Conservation (phyloP, 2,113 vertebrate species). For the Nothobranchius furzeri region DNA sequence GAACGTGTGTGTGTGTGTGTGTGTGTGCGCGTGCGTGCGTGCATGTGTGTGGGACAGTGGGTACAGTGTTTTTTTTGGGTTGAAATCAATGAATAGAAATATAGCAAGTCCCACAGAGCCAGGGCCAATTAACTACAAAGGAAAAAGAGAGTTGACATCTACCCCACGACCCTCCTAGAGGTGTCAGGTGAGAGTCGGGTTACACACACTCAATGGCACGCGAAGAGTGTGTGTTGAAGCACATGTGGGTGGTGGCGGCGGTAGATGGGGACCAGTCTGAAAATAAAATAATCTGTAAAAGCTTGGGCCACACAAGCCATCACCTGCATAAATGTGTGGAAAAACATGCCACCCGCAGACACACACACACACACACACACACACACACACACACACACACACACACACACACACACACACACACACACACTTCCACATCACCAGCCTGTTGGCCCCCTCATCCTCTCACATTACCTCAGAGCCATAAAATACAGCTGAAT, state of each 20-base stretch:
- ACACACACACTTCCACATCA: slow-evolving; percentile 39
- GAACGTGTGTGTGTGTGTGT: no score
- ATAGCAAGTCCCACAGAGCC: slow-evolving; percentile 60
- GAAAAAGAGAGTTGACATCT: slow-evolving; percentile 35
- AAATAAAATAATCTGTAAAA: slow-evolving; percentile 47
- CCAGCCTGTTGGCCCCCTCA: slow-evolving; percentile 30
- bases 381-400: slow-evolving; percentile 45
- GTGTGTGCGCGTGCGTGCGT: no score
- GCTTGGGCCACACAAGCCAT: slow-evolving; percentile 31
- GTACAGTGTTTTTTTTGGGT: slow-evolving; percentile 58
- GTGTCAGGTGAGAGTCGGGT: slow-evolving; percentile 65
- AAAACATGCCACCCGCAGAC: slow-evolving; percentile 42
- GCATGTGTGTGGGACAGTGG: slow-evolving; percentile 11
- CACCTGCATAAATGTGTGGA: slow-evolving; percentile 1
- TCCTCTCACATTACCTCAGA: slow-evolving; percentile 70
- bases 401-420: slow-evolving; percentile 25
- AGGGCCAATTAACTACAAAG: slow-evolving; percentile 12
- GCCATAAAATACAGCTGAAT: slow-evolving; percentile 65
- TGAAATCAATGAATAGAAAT: slow-evolving; percentile 61
- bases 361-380: slow-evolving; percentile 55
- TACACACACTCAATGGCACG: slow-evolving; percentile 37
- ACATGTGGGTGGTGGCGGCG: slow-evolving; percentile 5
- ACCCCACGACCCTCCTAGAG: slow-evolving; percentile 45
- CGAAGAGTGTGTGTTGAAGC: slow-evolving; percentile 2
- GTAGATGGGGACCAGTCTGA: slow-evolving; percentile 16